These are phyloP conservation scores for Stigmatopora argus DNA, from an alignment of 2,113 vertebrate genomes.

Conservation along the genomic window DNA sequence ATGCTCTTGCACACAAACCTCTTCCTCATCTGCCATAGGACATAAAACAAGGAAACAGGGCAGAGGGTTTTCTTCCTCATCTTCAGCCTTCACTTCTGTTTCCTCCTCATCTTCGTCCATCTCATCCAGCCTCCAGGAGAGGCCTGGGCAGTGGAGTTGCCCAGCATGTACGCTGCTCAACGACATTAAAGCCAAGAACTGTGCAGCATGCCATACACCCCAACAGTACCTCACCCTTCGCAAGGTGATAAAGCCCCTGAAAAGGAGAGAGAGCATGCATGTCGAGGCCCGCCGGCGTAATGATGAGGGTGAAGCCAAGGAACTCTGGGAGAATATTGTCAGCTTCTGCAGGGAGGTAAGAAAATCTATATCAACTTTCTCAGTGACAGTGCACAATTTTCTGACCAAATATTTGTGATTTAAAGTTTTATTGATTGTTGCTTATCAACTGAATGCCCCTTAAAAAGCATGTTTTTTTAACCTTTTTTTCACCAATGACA, in stretches of 20 bases:
- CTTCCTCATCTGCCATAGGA: conserved; percentile 38
- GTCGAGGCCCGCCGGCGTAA: conserved; percentile 88
- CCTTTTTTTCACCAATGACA: neutral
- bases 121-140: conserved; percentile 58
- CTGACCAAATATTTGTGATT: neutral
- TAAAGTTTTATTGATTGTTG: neutral
- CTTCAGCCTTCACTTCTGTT: conserved; percentile 34
- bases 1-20: conserved; percentile 52
- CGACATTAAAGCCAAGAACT: conserved; percentile 82
- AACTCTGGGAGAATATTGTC: conserved; percentile 94
- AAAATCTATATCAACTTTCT: neutral
- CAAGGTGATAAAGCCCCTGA: conserved; percentile 77
- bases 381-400: neutral
- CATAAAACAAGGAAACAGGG: conserved; percentile 71
- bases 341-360: conserved; percentile 93
- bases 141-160: conserved; percentile 79
- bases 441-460: neutral
- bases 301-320: conserved; percentile 94
- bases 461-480: neutral
- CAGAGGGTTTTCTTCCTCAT: conserved; percentile 59
- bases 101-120: conserved; percentile 38
- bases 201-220: conserved; percentile 86
- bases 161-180: conserved; percentile 92
- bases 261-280: conserved; percentile 88
- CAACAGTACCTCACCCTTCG: conserved; percentile 82